Evolutionary conservation across 2,888 invertebrate genomes (phyloP).

Genomic region (Zeuzera pyrina): DNA sequence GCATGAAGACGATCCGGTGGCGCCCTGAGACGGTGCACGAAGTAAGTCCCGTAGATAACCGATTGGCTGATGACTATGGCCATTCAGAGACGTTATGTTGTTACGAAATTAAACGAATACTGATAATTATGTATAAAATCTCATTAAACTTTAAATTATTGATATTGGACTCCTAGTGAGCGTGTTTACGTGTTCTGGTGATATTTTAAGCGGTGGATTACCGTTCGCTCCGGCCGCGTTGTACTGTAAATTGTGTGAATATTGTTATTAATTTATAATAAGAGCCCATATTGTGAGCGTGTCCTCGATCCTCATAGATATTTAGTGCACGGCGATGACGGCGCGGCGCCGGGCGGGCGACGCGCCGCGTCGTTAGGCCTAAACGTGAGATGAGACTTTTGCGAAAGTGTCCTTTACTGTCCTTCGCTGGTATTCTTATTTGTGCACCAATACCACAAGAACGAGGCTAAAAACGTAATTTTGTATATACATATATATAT

Average conservation of each 20-base stretch:
- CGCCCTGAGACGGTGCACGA: slow-evolving; percentile 26
- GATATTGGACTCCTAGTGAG: slow-evolving; percentile 66
- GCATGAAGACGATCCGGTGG: slow-evolving; percentile 27
- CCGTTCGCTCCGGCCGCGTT: slow-evolving; percentile 27
- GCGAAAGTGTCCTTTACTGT: slow-evolving; percentile 57
- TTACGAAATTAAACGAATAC: slow-evolving; percentile 1
- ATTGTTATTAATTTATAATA: slow-evolving; percentile 41
- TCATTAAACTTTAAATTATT: slow-evolving; percentile 30
- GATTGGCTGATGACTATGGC: too few relatives aligned
- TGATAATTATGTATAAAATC: slow-evolving; percentile 25
- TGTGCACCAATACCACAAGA: slow-evolving; percentile 44
- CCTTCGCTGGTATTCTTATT: slow-evolving; percentile 33
- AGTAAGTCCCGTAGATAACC: slow-evolving; percentile 13
- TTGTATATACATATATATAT: too few relatives aligned
- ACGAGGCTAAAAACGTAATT: too few relatives aligned
- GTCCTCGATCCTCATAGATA: slow-evolving; percentile 50
- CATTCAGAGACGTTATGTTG: slow-evolving; percentile 1
- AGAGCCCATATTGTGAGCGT: slow-evolving; percentile 45
- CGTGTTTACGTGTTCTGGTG: slow-evolving; percentile 61
- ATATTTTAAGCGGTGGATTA: slow-evolving; percentile 37
- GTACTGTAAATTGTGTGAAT: slow-evolving; percentile 59
- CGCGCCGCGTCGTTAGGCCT: slow-evolving; percentile 50
- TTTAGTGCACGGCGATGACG: slow-evolving; percentile 35
- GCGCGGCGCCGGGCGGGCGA: slow-evolving; percentile 27
- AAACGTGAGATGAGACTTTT: slow-evolving; percentile 43